phyloP scores from a whole-genome alignment of 2,797 vertebrate species.

The Rhyacichthys aspro region DNA sequence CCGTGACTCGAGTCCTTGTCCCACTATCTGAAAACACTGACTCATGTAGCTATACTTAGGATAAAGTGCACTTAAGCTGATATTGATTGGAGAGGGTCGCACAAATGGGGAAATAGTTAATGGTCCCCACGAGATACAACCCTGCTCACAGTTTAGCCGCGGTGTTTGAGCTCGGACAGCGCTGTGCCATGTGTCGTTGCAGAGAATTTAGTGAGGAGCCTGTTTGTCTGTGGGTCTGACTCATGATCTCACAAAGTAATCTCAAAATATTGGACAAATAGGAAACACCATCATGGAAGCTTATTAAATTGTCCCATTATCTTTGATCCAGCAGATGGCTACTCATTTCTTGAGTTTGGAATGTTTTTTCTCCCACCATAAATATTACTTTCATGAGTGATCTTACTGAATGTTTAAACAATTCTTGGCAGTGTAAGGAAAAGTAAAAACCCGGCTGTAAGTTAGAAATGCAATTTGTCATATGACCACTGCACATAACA shows the following conservation, averaged over 20 bases:
- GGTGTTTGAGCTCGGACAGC: slow-evolving; percentile 28
- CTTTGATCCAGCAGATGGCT: background rate
- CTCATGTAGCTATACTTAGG: slow-evolving; percentile 78
- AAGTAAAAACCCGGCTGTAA: slow-evolving; percentile 9
- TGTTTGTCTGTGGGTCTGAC: slow-evolving; percentile 38
- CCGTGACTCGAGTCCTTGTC: slow-evolving; percentile 61
- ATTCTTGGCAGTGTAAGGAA: background rate
- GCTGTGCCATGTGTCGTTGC: slow-evolving; percentile 23
- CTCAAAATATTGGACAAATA: slow-evolving; percentile 15
- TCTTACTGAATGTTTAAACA: background rate
- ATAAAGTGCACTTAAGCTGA: slow-evolving; percentile 66
- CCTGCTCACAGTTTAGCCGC: slow-evolving; percentile 27
- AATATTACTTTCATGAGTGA: background rate
- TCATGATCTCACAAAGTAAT: slow-evolving; percentile 6
- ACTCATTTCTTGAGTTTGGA: background rate
- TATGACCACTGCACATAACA: slow-evolving; percentile 43
- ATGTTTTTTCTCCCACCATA: background rate
- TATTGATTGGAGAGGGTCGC: slow-evolving; percentile 66
- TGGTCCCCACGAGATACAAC: slow-evolving; percentile 59
- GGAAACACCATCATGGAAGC: slow-evolving; percentile 5
- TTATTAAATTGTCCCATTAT: slow-evolving; percentile 30
- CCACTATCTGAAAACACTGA: slow-evolving; percentile 72
- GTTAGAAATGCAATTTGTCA: slow-evolving; percentile 39
- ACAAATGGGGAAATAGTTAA: slow-evolving; percentile 60
- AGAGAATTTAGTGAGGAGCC: slow-evolving; percentile 22